A percentile compares a stretch with the other conserved stretches of the same genome.
Evolutionary conservation across 2,888 invertebrate species (phyloP).

Genomic region (Andrena trimmerana): DNA sequence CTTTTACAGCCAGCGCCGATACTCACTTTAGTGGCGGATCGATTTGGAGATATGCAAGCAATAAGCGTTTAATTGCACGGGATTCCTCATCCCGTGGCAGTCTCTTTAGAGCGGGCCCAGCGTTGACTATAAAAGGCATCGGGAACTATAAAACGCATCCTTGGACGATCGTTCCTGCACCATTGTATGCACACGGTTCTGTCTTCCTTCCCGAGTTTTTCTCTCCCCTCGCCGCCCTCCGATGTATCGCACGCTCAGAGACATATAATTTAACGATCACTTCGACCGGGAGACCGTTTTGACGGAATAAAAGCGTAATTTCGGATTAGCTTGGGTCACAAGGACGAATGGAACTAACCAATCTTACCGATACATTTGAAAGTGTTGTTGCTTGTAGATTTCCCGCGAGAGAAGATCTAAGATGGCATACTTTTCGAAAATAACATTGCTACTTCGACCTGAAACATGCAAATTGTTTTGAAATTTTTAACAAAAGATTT

Average conservation of each 20-base stretch:
- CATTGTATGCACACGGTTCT: slow-evolving; percentile 79
- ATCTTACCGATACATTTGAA: background rate
- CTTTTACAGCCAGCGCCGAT: slow-evolving; percentile 83
- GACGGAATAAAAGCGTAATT: slow-evolving; percentile 55
- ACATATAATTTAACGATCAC: slow-evolving; percentile 68
- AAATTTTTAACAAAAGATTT: background rate
- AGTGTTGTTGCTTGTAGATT: background rate
- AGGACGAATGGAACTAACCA: background rate
- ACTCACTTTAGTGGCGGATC: slow-evolving; percentile 84
- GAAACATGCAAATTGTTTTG: too few relatives aligned
- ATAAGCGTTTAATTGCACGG: slow-evolving; percentile 85
- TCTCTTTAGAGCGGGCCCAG: slow-evolving; percentile 79
- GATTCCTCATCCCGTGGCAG: slow-evolving; percentile 83
- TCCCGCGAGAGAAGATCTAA: too few relatives aligned
- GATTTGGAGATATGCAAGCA: slow-evolving; percentile 85
- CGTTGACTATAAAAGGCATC: slow-evolving; percentile 84
- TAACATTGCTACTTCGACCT: background rate
- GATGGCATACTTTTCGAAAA: background rate
- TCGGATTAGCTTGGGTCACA: background rate
- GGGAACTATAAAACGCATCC: slow-evolving; percentile 85
- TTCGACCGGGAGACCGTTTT: slow-evolving; percentile 51
- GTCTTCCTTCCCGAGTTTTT: slow-evolving; percentile 47
- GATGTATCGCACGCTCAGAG: slow-evolving; percentile 38
- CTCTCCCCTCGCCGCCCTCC: slow-evolving; percentile 22
- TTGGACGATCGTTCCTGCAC: slow-evolving; percentile 81